phyloP scores from a whole-genome alignment of 2,113 vertebrate genomes.

The Erythrolamprus reginae region DNA sequence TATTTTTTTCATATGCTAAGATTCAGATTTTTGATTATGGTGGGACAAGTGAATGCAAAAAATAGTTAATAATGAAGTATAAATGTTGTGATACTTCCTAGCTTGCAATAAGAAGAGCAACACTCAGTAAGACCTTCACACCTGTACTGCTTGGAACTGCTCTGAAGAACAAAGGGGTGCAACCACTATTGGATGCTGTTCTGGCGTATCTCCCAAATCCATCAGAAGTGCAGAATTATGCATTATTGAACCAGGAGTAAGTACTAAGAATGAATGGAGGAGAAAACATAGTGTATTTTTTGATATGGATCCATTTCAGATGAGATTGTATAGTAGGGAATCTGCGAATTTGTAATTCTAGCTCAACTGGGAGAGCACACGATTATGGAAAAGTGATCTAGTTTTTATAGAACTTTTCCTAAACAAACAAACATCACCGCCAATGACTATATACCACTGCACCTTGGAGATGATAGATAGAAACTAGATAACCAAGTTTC shows the following conservation, averaged over 20 bases:
- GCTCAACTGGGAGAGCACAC: neutral
- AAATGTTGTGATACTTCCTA: conserved; percentile 43
- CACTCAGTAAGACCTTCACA: conserved; percentile 80
- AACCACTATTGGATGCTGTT: conserved; percentile 86
- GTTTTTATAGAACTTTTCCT: neutral
- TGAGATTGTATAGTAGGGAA: neutral
- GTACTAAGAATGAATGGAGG: conserved; percentile 42
- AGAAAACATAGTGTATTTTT: neutral
- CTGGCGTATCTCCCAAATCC: conserved; percentile 91
- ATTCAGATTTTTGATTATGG: neutral
- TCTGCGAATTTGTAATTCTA: neutral
- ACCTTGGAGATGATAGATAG: neutral
- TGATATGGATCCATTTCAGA: neutral
- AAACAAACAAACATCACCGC: neutral
- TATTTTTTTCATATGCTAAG: neutral
- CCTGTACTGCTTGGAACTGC: conserved; percentile 93
- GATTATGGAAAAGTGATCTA: neutral
- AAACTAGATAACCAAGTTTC: too few species aligned
- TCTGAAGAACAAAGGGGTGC: conserved; percentile 94
- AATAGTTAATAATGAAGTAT: neutral
- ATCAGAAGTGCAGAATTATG: conserved; percentile 88
- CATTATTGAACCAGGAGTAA: conserved; percentile 81
- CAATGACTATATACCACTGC: neutral
- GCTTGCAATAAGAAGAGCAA: conserved; percentile 88
- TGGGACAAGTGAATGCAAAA: neutral